Percentiles rank a stretch among this genome's conserved stretches.
Conservation (phyloP, 2,797 vertebrate genomes). For the Callimico goeldii region DNA sequence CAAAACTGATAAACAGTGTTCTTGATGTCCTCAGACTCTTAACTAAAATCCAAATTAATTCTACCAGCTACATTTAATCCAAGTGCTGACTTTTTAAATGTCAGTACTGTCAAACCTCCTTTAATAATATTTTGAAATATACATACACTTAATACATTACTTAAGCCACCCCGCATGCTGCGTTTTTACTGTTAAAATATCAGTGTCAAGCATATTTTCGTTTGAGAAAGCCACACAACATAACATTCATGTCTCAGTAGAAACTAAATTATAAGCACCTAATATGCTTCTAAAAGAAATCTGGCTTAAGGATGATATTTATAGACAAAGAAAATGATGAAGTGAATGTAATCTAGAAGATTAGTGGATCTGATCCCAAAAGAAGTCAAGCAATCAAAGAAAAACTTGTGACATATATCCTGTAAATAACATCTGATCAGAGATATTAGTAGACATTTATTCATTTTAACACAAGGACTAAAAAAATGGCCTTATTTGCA, state of each 20-base stretch:
- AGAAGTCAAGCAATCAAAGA: slow-evolving; percentile 1
- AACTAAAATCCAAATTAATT: slow-evolving; percentile 32
- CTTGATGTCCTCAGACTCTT: neutral
- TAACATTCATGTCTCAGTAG: neutral
- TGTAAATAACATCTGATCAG: neutral
- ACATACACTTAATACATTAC: slow-evolving; percentile 20
- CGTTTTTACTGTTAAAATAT: neutral
- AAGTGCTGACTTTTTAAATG: slow-evolving; percentile 26
- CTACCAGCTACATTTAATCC: slow-evolving; percentile 27
- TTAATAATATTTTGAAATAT: slow-evolving; percentile 2
- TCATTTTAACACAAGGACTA: slow-evolving; percentile 14
- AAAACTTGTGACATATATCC: neutral
- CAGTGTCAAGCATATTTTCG: neutral
- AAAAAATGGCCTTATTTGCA: neutral
- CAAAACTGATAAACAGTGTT: neutral
- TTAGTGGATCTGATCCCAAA: neutral
- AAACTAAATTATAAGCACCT: neutral
- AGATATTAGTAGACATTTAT: neutral
- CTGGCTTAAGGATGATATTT: slow-evolving; percentile 20
- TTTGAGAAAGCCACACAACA: slow-evolving; percentile 19
- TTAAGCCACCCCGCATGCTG: neutral
- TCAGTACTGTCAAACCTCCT: slow-evolving; percentile 18
- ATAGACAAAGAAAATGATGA: neutral
- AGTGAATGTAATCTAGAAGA: neutral
- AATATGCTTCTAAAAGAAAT: neutral